A percentile compares a stretch with the other conserved stretches of the same genome.
These are phyloP conservation scores for Nephotettix cincticeps DNA, from an alignment of 1,140 invertebrate genomes.

Conservation along the genomic window DNA sequence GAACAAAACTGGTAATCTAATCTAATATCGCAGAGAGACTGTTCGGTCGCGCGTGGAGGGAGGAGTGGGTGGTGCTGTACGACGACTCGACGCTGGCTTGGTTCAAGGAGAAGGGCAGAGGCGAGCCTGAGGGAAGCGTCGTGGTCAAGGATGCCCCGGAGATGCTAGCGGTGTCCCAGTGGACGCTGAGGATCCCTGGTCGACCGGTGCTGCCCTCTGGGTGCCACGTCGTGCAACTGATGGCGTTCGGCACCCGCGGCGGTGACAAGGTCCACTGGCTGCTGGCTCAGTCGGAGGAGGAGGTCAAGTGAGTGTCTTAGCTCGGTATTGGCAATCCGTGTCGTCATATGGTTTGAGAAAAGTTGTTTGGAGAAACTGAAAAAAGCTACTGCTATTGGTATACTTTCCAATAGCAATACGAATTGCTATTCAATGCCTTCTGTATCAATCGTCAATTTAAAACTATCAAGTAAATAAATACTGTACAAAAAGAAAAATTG, in stretches of 20 bases:
- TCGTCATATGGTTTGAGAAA: too few species aligned
- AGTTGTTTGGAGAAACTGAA: too few species aligned
- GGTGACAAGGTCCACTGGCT: slow-evolving; percentile 61
- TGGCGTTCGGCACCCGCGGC: slow-evolving; percentile 65
- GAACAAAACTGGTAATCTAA: too few species aligned
- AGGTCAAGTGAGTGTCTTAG: slow-evolving; percentile 58
- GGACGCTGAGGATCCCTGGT: slow-evolving; percentile 67
- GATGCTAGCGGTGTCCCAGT: slow-evolving; percentile 73
- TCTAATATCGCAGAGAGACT: slow-evolving; percentile 71
- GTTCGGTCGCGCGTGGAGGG: slow-evolving; percentile 73
- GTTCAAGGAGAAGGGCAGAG: slow-evolving; percentile 65
- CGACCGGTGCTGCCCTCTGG: slow-evolving; percentile 65
- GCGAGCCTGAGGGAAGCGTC: slow-evolving; percentile 51
- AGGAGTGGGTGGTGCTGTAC: slow-evolving; percentile 77
- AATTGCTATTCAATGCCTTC: too few species aligned
- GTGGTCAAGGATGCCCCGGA: slow-evolving; percentile 73
- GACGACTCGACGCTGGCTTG: slow-evolving; percentile 77
- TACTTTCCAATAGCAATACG: too few species aligned
- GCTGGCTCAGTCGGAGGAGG: slow-evolving; percentile 61
- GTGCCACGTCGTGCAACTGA: slow-evolving; percentile 63
- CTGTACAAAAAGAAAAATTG: too few species aligned
- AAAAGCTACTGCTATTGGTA: too few species aligned
- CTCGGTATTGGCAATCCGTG: too few species aligned
- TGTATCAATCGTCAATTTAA: too few species aligned
- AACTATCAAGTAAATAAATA: too few species aligned